Evolutionary conservation across 2,113 vertebrate species (phyloP), one percentile per base, ranked within the genome.

Genomic region (Prunella fulvescens): DNA sequence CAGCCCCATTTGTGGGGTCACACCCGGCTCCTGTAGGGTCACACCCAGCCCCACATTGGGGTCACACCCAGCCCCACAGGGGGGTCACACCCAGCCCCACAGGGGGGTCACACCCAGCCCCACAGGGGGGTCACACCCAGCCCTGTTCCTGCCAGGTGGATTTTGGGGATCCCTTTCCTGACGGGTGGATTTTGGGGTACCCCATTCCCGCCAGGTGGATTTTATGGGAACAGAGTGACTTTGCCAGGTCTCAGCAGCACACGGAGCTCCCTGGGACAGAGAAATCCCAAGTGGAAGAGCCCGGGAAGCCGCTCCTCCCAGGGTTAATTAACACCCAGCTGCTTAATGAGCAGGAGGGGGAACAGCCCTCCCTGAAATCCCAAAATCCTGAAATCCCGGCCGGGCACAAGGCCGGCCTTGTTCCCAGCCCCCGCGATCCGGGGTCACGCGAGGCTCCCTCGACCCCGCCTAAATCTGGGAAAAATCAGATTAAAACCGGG

Each of bases 51-150:
- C 60, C 8, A 23, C 3, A 25, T 4, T 9, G 4, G 33, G 20
- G 33, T 23, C 57, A 37, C 56, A 58, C 10, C 56, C n/a, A 23
- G 22, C 33, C 57, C 23, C 5, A 9, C 20, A 47, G 5, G 22
- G 22, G 57, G 57, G 57, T 37, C 14, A 56, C 33, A 14, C 33
- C 31, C 51, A 53, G 15, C 19, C 50, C 37, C 37, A 37, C 16
- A 6, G 8, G 7, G 13, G 39, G 24, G 19, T 2, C 6, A 4
- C 7, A 6, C 3, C 40, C 0, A 0, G 11, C 5, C 10, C 45
- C 3, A 2, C 18, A 14, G 2, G 19, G 19, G 44, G 25, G 18
- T 2, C 5, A 2, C 5, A 5, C 10, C 42, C 42, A 44, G 37
- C 37, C 37, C 45, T 25, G 48, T 22, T 44, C 61, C 60, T 5